Evolutionary conservation across 2,113 vertebrate species (phyloP).

Genomic region (Neogobius melanostomus): DNA sequence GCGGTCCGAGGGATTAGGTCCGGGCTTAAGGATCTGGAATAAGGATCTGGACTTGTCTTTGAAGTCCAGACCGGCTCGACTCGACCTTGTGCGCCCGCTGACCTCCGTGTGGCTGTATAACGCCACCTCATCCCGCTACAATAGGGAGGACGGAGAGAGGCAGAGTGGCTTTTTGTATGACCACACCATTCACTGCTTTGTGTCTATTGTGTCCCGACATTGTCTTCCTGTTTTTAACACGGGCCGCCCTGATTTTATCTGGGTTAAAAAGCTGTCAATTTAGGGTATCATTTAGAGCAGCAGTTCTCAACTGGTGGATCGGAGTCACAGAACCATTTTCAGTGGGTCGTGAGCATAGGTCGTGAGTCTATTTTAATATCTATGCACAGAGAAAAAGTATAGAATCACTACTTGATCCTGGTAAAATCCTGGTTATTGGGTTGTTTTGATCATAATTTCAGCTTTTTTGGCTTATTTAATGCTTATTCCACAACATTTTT

Average conservation of each 20-base stretch:
- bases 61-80: slow-evolving; percentile 54
- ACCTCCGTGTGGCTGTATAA: slow-evolving; percentile 59
- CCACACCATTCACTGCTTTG: slow-evolving; percentile 21
- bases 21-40: slow-evolving; percentile 47
- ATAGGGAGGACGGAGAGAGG: slow-evolving; percentile 55
- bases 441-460: too few species aligned
- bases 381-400: too few species aligned
- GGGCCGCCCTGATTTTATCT: slow-evolving; percentile 2
- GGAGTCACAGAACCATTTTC: not conserved
- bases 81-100: slow-evolving; percentile 69
- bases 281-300: not conserved
- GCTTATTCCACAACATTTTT: too few species aligned
- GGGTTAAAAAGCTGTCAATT: not conserved
- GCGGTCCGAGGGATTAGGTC: slow-evolving; percentile 55
- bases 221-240: slow-evolving; percentile 21
- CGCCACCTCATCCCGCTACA: slow-evolving; percentile 50
- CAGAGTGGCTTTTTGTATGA: slow-evolving; percentile 46
- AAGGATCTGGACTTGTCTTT: slow-evolving; percentile 63
- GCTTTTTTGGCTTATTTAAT: too few species aligned
- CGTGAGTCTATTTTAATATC: too few species aligned
- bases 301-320: not conserved
- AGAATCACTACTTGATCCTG: too few species aligned
- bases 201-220: slow-evolving; percentile 30
- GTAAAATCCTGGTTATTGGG: too few species aligned
- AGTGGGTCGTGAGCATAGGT: not conserved